Evolutionary conservation across 23 tunicate species (phyloP), one percentile per base, ranked within the genome.

Genomic region (Clavelina lepadiformis): DNA sequence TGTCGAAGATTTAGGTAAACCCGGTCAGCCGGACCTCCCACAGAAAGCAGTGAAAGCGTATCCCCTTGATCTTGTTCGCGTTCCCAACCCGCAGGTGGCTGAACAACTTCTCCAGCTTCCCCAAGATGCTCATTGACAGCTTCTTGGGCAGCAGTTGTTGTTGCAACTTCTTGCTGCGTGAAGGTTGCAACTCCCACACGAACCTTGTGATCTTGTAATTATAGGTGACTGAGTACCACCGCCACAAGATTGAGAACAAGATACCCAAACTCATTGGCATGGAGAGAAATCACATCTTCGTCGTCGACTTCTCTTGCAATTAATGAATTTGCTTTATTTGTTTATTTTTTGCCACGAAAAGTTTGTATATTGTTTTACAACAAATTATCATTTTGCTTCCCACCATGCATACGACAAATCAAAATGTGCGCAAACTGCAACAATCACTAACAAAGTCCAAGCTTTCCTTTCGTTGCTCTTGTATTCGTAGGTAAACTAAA

Each of bases 21-120:
- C 49, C 15, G 15, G 15, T 11, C 49, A 41, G 49, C 49, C 49
- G 15, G 15, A 11, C 49, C 11, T 11, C 11, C 15, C 11, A 11
- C 15, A 11, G 15, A 11, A 11, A 11, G 15, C 46, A 21, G n/a
- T 24, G n/a, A 27, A 24, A 51, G 19, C 24, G 29, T 33, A 22
- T 70, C 51, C 50, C 26, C 69, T 33, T 15, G 32, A 13, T n/a
- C 47, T 37, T 0, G 44, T 24, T 1, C 34, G 69, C 18, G 50
- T 27, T 11, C 77, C 77, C 1, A 56, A 69, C 1, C 77, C 77
- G 37, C 77, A 71, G 30, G 77, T 24, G 5, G 59, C 25, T 4
- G 68, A 58, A 30, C 77, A 71, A 5, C 28, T 5, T 18, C 77
- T 57, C 68, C 68, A 71, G 0, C 8, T n/a, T 21, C 52, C 19